Evolutionary conservation across 2,113 vertebrate genomes (phyloP), one percentile per base, ranked within the genome.

Genomic region (Cryptotis parvus): DNA sequence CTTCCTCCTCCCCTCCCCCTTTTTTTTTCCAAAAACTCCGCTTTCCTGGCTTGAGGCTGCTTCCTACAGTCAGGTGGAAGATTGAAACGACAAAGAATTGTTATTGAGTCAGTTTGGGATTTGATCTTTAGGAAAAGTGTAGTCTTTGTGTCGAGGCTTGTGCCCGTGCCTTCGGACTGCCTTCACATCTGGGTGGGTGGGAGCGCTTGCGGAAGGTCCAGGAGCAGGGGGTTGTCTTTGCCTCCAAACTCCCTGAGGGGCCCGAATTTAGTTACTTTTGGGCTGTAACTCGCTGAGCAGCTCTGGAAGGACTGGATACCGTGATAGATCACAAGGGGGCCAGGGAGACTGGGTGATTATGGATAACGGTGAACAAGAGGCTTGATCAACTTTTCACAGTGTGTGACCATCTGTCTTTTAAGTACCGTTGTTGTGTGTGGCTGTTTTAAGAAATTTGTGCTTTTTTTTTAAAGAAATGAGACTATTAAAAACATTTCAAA

Each of bases 61-160:
- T 29, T 85, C 39, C 39, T n/a, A 29, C 88, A 76, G 88, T 45
- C 66, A 39, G 11, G 39, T 73, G 72, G 49, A 75, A 76, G 90
- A 88, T 68, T 75, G 70, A 84, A 90, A 68, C 45, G 52, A 78
- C 80, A 33, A 81, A 73, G 73, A 7, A 33, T 15, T 20, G 55
- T 78, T 84, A 7, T 69, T 79, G 66, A 95, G 63, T 81, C 89
- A 49, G 45, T 65, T 58, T 66, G 27, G 87, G 76, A 49, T 85
- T 45, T 49, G 76, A n/a, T 45, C 61, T 87, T 41, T 84, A 87
- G 65, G 84, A 82, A 89, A 93, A 80, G 14, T 81, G 91, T 81
- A 95, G 77, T 66, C 90, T 27, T 66, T 91, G 82, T 86, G 20
- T 82, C 94, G 95, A 94, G 91, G 94, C 94, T 65, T 79, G 72